Percentiles rank a stretch among this genome's conserved stretches.
Conservation (phyloP, 1,140 invertebrate genomes). For the Micrasema minimum region DNA sequence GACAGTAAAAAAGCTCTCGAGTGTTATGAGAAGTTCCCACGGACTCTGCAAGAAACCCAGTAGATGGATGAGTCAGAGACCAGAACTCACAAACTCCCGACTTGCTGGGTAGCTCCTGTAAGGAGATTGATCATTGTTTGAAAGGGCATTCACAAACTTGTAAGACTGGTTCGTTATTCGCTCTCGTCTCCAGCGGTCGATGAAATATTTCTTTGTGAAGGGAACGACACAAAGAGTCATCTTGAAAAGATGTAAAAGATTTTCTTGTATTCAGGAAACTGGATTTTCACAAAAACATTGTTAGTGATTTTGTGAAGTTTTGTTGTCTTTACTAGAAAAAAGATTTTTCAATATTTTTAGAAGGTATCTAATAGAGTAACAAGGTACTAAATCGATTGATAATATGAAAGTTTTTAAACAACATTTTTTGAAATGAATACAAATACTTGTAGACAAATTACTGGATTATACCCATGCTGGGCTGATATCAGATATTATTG, state of each 20-base stretch:
- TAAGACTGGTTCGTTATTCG: conserved; percentile 18
- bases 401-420: too few species aligned
- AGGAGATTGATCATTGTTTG: conserved; percentile 11
- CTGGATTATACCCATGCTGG: too few species aligned
- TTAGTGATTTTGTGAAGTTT: too few species aligned
- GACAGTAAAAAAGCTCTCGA: conserved; percentile 12
- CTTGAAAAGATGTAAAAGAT: neutral
- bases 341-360: too few species aligned
- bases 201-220: conserved; percentile 6
- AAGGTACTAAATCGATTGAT: too few species aligned
- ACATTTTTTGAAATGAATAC: too few species aligned
- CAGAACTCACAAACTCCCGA: neutral
- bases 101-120: conserved; percentile 2
- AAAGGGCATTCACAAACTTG: conserved; percentile 6
- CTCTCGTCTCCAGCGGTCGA: neutral
- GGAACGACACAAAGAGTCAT: neutral
- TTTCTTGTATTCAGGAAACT: too few species aligned
- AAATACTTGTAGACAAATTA: too few species aligned
- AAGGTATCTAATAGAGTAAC: too few species aligned
- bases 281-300: too few species aligned
- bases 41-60: conserved; percentile 4
- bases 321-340: too few species aligned
- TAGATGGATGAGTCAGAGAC: conserved; percentile 1
- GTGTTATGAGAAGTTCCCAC: conserved; percentile 10
- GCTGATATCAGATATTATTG: too few species aligned